Base-by-base conservation (phyloP, 2,797 vertebrate genomes). In the Coluber constrictor region DNA sequence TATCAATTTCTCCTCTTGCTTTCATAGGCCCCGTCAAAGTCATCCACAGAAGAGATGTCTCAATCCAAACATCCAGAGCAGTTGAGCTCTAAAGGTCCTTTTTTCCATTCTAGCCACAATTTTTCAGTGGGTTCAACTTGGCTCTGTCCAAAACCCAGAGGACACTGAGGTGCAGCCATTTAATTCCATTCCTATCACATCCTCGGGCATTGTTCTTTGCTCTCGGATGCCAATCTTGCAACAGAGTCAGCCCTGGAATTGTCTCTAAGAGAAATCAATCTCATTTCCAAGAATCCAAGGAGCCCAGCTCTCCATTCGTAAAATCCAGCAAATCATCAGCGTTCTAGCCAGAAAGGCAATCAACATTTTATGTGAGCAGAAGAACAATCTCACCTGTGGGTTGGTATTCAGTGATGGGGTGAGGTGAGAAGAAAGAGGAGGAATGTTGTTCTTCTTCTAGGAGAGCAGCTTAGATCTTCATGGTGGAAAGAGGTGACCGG, bases 191-290 rank as follows among this genome's bases (percentile, higher is more conserved):
- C 66, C 95, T 94, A 94, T 95, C 93, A 94, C 91, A 55, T 92
- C 92, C 70, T 94, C 87, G 91, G 47, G 9, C 51, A 54, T 54
- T 54, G 51, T 54, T 54, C 90, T 95, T 92, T 89, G 59, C 90
- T 54, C 89, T 91, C 91, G 89, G 27, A 93, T 94, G 93, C 90
- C 18, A 18, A 2, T 90, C 94, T 3, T 59, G 60, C 95, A 94
- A 93, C 83, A 3, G 91, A 86, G 92, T 89, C 59, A 95, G 95
- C 91, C 47, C 66, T 88, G 93, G 0, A 0, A 94, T 27, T 96
- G 95, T 95, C 95, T 96, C 94, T 87, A 93, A 95, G 96, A 94
- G 96, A 96, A 96, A 95, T 95, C 96, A 96, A 96, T 96, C 94
- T 95, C 95, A 96, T 97, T 96, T 96, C 94, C 95, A 43, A 93